Evolutionary conservation across 2,888 invertebrate genomes (phyloP).

Genomic region (Meloe dianella): DNA sequence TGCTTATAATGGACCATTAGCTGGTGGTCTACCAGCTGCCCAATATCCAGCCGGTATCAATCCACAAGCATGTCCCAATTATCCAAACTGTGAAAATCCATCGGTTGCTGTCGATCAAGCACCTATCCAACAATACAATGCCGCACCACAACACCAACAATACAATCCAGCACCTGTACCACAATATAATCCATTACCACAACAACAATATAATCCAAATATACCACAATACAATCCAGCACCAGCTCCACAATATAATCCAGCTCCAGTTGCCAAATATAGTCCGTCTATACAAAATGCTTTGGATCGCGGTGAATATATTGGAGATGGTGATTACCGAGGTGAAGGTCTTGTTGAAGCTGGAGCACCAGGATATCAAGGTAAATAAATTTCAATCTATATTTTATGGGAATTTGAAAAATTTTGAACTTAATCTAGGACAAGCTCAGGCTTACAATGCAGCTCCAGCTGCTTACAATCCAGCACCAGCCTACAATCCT

Average conservation of each 20-base stretch:
- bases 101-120: constrained; percentile 43
- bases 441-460: constrained; percentile 37
- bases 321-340: constrained; percentile 57
- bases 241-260: constrained; percentile 44
- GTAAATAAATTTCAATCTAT: constrained; percentile 27
- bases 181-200: constrained; percentile 41
- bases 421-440: constrained; percentile 29
- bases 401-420: constrained; percentile 1
- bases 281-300: constrained; percentile 46
- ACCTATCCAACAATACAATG: constrained; percentile 33
- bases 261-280: constrained; percentile 38
- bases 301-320: constrained; percentile 54
- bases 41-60: constrained; percentile 50
- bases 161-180: constrained; percentile 38
- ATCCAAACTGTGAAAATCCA: constrained; percentile 50
- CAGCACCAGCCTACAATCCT: constrained; percentile 31
- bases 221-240: constrained; percentile 41
- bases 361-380: constrained; percentile 51
- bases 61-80: constrained; percentile 52
- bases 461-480: constrained; percentile 37
- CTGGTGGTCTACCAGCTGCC: constrained; percentile 49
- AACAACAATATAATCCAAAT: constrained; percentile 33
- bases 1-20: constrained; percentile 49
- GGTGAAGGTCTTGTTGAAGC: constrained; percentile 59
- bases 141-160: constrained; percentile 35